Conservation (phyloP, 2,113 vertebrate genomes). For the Columbina picui region DNA sequence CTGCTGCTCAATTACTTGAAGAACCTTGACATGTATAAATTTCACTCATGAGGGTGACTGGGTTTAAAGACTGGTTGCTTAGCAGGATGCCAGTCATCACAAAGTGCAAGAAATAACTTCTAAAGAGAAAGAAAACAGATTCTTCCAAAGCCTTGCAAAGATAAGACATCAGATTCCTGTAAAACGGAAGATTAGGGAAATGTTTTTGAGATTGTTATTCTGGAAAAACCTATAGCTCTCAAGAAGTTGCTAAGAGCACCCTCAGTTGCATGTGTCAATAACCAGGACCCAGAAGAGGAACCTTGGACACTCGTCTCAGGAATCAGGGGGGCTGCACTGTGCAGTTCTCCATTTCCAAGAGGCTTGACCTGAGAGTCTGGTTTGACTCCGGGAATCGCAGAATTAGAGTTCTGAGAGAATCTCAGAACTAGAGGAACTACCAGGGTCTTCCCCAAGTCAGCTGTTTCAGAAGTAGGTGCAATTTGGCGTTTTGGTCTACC, state of each 20-base stretch:
- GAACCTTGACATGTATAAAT: background rate
- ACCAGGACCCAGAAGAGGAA: background rate
- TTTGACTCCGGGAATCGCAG: too few relatives aligned
- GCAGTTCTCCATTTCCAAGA: background rate
- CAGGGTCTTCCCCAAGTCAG: background rate
- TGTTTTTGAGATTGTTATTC: background rate
- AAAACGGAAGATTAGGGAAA: background rate
- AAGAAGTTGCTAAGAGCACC: background rate
- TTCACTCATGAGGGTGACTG: background rate
- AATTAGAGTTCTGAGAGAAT: background rate
- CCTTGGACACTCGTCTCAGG: accelerated
- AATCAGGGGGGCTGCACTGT: background rate
- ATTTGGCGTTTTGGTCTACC: background rate
- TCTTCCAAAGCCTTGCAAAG: background rate
- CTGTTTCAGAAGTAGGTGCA: background rate
- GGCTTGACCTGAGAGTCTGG: background rate
- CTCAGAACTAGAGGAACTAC: background rate
- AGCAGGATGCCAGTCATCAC: background rate
- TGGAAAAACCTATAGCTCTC: background rate
- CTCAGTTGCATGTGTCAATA: background rate
- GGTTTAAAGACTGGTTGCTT: background rate
- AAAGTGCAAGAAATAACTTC: background rate
- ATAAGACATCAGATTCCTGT: background rate
- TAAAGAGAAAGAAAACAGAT: background rate
- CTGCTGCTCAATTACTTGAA: background rate